A percentile compares a stretch with the other conserved stretches of the same genome.
phyloP scores from a whole-genome alignment of 2,113 vertebrate genomes.

The Scartelaos histophorus region DNA sequence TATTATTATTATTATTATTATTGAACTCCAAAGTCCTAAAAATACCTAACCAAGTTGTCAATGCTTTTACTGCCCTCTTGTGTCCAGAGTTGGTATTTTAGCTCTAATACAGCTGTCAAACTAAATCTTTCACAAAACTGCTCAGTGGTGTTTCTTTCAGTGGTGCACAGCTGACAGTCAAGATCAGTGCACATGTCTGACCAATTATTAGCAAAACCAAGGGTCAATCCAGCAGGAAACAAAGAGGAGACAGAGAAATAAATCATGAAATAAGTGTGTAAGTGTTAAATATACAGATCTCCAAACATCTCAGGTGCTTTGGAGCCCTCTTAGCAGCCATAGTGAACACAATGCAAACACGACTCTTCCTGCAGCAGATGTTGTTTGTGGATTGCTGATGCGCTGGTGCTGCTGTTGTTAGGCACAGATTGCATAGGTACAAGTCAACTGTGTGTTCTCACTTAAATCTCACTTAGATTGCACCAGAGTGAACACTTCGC shows the following conservation, averaged over 20 bases:
- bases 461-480: constrained; percentile 1
- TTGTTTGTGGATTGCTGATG: not conserved
- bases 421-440: not conserved
- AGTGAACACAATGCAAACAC: not conserved
- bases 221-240: not conserved
- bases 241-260: not conserved
- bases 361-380: not conserved
- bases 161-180: not conserved
- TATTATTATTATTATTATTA: too few species aligned
- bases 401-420: not conserved
- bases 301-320: not conserved
- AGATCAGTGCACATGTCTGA: not conserved
- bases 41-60: not conserved
- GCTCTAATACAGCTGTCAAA: not conserved
- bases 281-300: not conserved
- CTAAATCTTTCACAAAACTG: not conserved
- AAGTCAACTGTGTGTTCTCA: not conserved
- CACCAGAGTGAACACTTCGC: not conserved
- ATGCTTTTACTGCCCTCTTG: not conserved
- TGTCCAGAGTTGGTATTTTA: not conserved
- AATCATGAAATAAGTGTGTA: not conserved
- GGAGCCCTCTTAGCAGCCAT: not conserved
- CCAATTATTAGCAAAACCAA: too few species aligned
- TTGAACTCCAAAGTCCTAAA: too few species aligned
- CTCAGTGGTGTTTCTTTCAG: too few species aligned